These are phyloP conservation scores for Holcopasites calliopsidis DNA, from an alignment of 1,140 invertebrate genomes.

Conservation along the genomic window DNA sequence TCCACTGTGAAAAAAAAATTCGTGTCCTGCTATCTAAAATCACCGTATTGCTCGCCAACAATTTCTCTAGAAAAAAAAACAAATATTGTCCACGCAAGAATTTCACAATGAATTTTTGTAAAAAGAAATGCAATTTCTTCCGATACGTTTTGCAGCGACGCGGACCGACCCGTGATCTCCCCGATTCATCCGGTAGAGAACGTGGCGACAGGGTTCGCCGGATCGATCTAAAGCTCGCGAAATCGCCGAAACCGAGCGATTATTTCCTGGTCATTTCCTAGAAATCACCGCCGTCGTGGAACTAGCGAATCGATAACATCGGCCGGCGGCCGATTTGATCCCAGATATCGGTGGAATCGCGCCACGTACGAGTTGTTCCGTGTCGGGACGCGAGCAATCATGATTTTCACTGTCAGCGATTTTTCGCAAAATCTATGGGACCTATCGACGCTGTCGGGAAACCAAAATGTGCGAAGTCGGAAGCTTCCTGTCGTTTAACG, in stretches of 20 bases:
- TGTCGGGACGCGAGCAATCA: neutral
- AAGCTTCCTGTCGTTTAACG: too few relatives aligned
- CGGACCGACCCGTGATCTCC: neutral
- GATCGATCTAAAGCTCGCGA: constrained; percentile 10
- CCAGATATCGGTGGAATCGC: constrained; percentile 31
- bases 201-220: neutral
- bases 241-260: constrained; percentile 37
- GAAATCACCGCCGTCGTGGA: constrained; percentile 12
- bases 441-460: too few relatives aligned
- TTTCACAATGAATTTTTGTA: too few relatives aligned
- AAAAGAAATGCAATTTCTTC: constrained; percentile 12
- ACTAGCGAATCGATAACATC: constrained; percentile 59
- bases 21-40: too few relatives aligned
- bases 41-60: too few relatives aligned
- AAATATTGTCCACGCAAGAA: too few relatives aligned
- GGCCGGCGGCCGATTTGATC: constrained; percentile 52
- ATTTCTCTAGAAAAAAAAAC: too few relatives aligned
- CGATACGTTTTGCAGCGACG: constrained; percentile 7
- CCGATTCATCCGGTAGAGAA: neutral
- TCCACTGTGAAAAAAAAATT: neutral
- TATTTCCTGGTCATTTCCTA: constrained; percentile 58
- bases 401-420: too few relatives aligned
- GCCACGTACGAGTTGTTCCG: neutral
- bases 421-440: too few relatives aligned
- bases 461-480: too few relatives aligned